Evolutionary conservation across 2,113 vertebrate genomes (phyloP), one percentile per base, ranked within the genome.

Genomic region (Corvus cornix): DNA sequence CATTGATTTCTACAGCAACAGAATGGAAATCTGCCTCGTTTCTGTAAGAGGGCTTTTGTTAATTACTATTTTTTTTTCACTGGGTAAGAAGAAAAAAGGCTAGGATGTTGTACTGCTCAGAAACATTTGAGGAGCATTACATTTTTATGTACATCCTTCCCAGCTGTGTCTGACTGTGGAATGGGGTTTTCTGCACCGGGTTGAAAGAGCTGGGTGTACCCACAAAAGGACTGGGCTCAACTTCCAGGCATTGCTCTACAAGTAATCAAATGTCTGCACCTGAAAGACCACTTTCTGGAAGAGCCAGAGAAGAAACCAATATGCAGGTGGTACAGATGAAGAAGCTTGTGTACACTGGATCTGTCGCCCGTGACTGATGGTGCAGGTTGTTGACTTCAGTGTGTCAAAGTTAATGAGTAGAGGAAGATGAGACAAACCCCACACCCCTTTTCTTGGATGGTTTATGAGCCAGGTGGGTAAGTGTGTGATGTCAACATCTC

Each of bases 111-210:
- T 88, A 35, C 19, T 67, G 22, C 62, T 60, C 49, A 69, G 69
- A 22, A 84, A 33, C 10, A 20, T 51, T 30, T 46, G 26, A 59
- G 48, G 35, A 77, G 7, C 33, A 13, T 58, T 17, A 19, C 3
- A 17, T 15, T 41, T 7, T 33, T 53, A 9, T 46, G 16, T 28
- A 53, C 10, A 11, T 22, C 24, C n/a, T 74, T 55, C 51, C 49
- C n/a, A 37, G 22, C 5, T 52, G 13, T 24, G 12, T 72, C 69
- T 87, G 43, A 16, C 43, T 63, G 13, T 48, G 39, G 16, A 63
- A 70, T 59, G 30, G 6, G 33, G 8, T 91, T 78, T 91, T 87
- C 39, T 66, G 23, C 27, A 44, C 1, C 0, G 0, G 2, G 2
- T 28, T 68, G 11, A 72, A 55, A 69, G 55, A 79, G n/a, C 6